Evolutionary conservation across 2,888 invertebrate genomes (phyloP), one percentile per base, ranked within the genome.

Genomic region (Torymus auratus): DNA sequence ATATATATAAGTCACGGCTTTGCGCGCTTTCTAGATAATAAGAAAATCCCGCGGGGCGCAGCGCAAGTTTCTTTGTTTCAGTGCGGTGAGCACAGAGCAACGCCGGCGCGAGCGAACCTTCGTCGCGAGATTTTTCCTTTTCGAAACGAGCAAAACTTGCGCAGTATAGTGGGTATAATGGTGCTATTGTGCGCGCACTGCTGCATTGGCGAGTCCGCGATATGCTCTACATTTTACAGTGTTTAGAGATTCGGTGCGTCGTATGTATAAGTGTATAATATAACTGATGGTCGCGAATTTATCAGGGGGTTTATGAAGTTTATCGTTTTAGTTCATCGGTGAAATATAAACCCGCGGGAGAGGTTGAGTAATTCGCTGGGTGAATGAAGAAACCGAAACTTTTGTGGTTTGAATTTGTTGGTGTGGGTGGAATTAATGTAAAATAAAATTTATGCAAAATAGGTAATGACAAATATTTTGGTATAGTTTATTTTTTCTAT

Each of bases 1-100:
- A 20, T n/a, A n/a, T n/a, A 15, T 28, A 28, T n/a, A 20, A 68
- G 61, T 52, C 68, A 61, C 20, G n/a, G 60, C 41, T 10, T 11
- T n/a, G n/a, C 56, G 20, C 61, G 68, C 72, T 78, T 73, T 78
- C 78, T 72, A 78, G 67, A 67, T 67, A 69, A 73, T 62, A 74
- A 79, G 62, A 79, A 61, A 56, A 79, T 70, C 71, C 17, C 17
- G 11, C n/a, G n/a, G 15, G 20, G 23, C 53, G 41, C 20, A 28
- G 28, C 28, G 28, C 75, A 50, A 20, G 62, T 68, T 58, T 69
- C 67, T 68, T 72, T 53, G 71, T 61, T 73, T 55, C 72, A 74
- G 28, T 74, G 64, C 15, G 23, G 14, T 28, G 55, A 78, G 28
- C 23, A 79, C 28, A 28, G 28, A 28, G 28, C 7, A 28, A 28